Base-by-base conservation (phyloP, 1,140 invertebrate genomes). In the Tetramorium parvispinum region DNA sequence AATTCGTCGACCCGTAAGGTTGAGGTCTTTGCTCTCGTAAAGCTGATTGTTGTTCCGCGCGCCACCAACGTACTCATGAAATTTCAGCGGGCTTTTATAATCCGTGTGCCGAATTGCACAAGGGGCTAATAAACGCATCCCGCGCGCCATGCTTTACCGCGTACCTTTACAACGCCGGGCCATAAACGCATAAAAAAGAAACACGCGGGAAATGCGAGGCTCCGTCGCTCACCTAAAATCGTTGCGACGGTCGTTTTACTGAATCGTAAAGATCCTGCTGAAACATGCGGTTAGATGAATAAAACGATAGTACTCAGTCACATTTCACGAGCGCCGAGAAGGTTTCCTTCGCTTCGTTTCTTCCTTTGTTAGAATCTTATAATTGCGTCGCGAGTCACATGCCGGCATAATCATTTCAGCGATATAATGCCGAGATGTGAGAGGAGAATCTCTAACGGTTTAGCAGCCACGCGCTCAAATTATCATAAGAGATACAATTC, bases 11-110 rank as follows among this genome's bases (percentile, higher is more conserved):
- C n/a, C n/a, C 79, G n/a, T 24, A 43, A 59, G 13, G 7, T 7
- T 27, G 81, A 32, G 89, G 89, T 90, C 89, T 53, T 90, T 86
- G 89, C 70, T 85, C 89, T 87, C 86, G 70, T 90, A 90, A 90
- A 90, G 68, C 70, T 13, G 83, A 87, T 73, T 71, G 61, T 49
- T 40, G 24, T 82, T 87, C 40, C 53, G 76, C 55, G 76, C 55
- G 32, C 10, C 75, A 53, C 55, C 71, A 43, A 53, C 57, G 49
- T 37, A 59, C 89, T 85, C 77, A 51, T 90, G 77, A 90, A 90
- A 88, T 82, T 88, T 90, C 88, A 85, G 11, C 88, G 21, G 3
- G 40, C 51, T 82, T 90, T 90, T 90, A 90, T 86, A 90, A 85
- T 81, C 71, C 77, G 49, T 49, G 8, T 8, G 55, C 86, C 86